Conservation (phyloP, 2,113 vertebrate genomes). For the Drymodes brunneopygia region DNA sequence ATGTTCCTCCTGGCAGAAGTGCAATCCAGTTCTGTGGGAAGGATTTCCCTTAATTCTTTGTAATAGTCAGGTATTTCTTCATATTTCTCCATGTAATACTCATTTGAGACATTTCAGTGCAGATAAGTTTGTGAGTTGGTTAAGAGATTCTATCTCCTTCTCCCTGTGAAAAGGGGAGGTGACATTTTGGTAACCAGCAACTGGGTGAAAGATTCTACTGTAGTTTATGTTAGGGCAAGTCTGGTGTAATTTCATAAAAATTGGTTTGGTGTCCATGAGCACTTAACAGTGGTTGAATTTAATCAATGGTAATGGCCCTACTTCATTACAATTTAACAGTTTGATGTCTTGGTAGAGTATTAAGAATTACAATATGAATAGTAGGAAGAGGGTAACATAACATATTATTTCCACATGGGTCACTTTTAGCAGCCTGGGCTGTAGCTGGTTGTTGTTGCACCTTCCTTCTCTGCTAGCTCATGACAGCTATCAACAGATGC, state of each 20-base stretch:
- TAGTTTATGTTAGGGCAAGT: background rate
- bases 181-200: background rate
- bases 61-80: background rate
- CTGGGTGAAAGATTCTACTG: background rate
- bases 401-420: no score
- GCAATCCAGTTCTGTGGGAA: background rate
- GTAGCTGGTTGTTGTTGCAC: no score
- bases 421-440: no score
- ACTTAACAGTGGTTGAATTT: background rate
- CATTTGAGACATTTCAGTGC: background rate
- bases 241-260: background rate
- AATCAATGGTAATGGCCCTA: background rate
- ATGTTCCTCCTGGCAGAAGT: accelerated
- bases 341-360: no score
- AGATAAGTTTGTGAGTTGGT: background rate
- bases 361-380: no score
- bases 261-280: background rate
- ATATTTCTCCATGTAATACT: background rate
- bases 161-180: no score
- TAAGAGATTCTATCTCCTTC: background rate
- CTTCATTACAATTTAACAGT: no score
- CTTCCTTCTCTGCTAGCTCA: background rate
- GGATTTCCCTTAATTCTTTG: background rate
- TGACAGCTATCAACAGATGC: background rate
- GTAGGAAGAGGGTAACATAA: no score